phyloP scores from a whole-genome alignment of 2,888 invertebrate genomes.

The Ophonus ardosiacus region DNA sequence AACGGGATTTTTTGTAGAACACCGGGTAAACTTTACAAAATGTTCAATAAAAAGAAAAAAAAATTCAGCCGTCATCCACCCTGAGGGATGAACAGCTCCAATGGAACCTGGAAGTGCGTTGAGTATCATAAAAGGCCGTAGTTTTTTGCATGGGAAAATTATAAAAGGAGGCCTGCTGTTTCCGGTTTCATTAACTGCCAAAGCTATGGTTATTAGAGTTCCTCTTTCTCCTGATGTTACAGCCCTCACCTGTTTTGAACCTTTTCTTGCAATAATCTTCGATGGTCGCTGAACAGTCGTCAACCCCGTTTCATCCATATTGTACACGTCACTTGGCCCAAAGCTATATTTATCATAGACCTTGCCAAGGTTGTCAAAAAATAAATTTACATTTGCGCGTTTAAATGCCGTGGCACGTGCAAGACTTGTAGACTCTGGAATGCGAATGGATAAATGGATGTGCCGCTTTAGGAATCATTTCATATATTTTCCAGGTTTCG shows the following conservation, averaged over 20 bases:
- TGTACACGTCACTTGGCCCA: constrained; percentile 58
- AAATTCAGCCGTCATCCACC: constrained; percentile 67
- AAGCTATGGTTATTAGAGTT: constrained; percentile 68
- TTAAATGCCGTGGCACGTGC: constrained; percentile 69
- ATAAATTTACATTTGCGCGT: constrained; percentile 67
- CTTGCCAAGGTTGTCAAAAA: constrained; percentile 67
- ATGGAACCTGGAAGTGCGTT: constrained; percentile 65
- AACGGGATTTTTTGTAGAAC: constrained; percentile 57
- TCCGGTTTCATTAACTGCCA: constrained; percentile 69
- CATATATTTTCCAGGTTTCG: constrained; percentile 66
- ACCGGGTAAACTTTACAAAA: constrained; percentile 63
- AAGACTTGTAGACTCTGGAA: constrained; percentile 69
- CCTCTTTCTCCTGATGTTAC: constrained; percentile 70
- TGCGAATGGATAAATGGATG: constrained; percentile 67
- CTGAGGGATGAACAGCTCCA: constrained; percentile 67
- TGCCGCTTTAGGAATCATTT: constrained; percentile 69
- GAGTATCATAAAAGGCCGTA: constrained; percentile 65
- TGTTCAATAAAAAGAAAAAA: constrained; percentile 65
- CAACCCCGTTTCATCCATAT: constrained; percentile 64
- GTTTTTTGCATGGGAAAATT: constrained; percentile 69
- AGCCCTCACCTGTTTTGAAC: constrained; percentile 69
- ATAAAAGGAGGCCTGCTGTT: constrained; percentile 70
- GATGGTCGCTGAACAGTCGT: constrained; percentile 70
- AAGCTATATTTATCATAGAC: constrained; percentile 66
- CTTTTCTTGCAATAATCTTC: constrained; percentile 70